Conservation (phyloP, 1,140 invertebrate species). For the Whitmania pigra region DNA sequence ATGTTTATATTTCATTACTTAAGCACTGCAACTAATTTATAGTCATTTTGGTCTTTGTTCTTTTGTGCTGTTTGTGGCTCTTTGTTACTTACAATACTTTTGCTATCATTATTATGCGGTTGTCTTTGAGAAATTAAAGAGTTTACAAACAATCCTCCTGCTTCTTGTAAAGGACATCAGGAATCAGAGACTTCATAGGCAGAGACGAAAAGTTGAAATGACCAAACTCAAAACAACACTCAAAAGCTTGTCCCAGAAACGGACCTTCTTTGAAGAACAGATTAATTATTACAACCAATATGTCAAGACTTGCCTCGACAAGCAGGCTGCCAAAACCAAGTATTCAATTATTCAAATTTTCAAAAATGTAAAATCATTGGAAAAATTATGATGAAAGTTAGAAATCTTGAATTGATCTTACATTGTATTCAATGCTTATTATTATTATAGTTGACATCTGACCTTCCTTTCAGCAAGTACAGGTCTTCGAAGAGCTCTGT, state of each 20-base stretch:
- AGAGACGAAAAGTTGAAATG: conserved; percentile 48
- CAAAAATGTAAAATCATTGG: neutral
- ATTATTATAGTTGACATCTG: neutral
- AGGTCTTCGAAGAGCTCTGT: conserved; percentile 46
- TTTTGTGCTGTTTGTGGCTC: too few species aligned
- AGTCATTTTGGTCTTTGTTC: too few species aligned
- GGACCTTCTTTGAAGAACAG: conserved; percentile 62
- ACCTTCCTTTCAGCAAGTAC: conserved; percentile 21
- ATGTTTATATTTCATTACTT: too few species aligned
- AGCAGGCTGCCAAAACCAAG: conserved; percentile 57
- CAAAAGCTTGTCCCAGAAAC: conserved; percentile 55
- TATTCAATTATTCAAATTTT: conserved; percentile 34
- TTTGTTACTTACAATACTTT: too few species aligned
- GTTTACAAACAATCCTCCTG: conserved; percentile 12
- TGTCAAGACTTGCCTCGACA: conserved; percentile 60
- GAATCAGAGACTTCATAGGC: conserved; percentile 40
- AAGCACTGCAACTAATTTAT: too few species aligned
- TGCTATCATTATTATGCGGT: neutral
- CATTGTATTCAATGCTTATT: too few species aligned
- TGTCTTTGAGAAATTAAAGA: neutral
- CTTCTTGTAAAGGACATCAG: conserved; percentile 37
- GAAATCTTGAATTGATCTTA: too few species aligned
- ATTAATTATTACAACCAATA: conserved; percentile 65
- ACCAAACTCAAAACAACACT: conserved; percentile 53
- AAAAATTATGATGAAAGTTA: too few species aligned